Conservation (phyloP, 2,113 vertebrate genomes). For the Corydoras maculifer region DNA sequence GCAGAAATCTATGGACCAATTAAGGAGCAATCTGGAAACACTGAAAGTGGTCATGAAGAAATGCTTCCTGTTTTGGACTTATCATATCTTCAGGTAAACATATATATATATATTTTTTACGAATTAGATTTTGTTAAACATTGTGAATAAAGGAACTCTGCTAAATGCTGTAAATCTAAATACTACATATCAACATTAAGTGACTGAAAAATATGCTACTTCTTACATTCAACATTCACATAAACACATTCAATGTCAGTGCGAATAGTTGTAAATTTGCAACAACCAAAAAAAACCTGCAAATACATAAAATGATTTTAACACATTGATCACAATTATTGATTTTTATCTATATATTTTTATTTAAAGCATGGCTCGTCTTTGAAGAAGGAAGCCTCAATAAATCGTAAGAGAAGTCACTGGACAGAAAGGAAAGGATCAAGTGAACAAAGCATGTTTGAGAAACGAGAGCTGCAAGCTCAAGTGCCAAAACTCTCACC, state of each 20-base stretch:
- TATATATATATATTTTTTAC: background rate
- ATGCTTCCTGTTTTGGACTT: constrained; percentile 18
- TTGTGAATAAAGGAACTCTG: too few species aligned
- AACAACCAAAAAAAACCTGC: too few species aligned
- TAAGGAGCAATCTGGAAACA: constrained; percentile 1
- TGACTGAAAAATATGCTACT: too few species aligned
- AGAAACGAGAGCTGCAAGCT: constrained; percentile 13
- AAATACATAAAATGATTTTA: too few species aligned
- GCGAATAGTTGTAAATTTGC: too few species aligned
- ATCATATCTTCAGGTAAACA: constrained; percentile 35
- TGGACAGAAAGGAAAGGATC: background rate
- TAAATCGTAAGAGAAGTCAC: constrained; percentile 30
- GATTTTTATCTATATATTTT: background rate
- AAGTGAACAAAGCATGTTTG: background rate
- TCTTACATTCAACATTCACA: too few species aligned
- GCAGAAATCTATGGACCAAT: background rate
- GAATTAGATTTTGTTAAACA: too few species aligned
- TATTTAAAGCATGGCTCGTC: background rate
- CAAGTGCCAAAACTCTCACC: constrained; percentile 18
- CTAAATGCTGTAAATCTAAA: too few species aligned
- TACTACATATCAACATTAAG: too few species aligned
- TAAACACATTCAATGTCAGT: too few species aligned
- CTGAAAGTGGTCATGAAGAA: constrained; percentile 1
- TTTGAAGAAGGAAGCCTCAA: background rate
- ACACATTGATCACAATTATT: background rate